Evolutionary conservation across 2,113 vertebrate genomes (phyloP), one percentile per base, ranked within the genome.

Genomic region (Cochlearius cochlearius): DNA sequence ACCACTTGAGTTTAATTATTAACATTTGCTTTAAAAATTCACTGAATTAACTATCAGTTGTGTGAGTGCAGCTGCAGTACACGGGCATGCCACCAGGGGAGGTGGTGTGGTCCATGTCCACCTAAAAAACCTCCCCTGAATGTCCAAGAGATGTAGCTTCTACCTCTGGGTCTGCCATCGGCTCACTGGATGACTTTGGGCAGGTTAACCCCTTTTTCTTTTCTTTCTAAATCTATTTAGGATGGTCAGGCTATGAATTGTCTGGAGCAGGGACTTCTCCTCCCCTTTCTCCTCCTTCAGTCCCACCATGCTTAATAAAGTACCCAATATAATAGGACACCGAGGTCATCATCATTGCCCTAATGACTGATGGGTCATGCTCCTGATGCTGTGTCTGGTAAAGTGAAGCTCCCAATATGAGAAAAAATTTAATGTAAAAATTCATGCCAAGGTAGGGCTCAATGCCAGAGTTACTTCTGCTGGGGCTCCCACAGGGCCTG

Each of bases 1-100:
- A 85, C 56, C 77, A 91, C 94, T 96, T 69, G 66, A 91, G 69
- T 73, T 91, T 86, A 96, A 95, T 97, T 87, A 96, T 88, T 96
- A 95, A 92, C 45, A 94, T 90, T 95, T 95, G 86, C 66, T 88
- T 87, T 92, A 76, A 92, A 85, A 92, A 90, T 17, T 90, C 62
- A 62, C 38, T 75, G 80, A 81, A 69, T 91, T 90, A 95, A 81
- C 9, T 58, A 45, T 20, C 66, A 85, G 22, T 68, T 72, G 86
- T 75, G 60, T 39, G 69, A 67, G 36, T 12, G 62, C 27, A 77
- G 56, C 60, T 43, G 25, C 1, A 1, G 36, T 38, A 53, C 20
- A 2, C 9, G 82, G 55, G 9, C 41, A 11, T 13, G 4, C 15
- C 50, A 55, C 41, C 6, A 4, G 10, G 26, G 59, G 29, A 88